A percentile compares a stretch with the other conserved stretches of the same genome.
These are phyloP conservation scores for Anthopleura sola DNA, from an alignment of 64 coral and sea anemone genomes.

Conservation along the genomic window DNA sequence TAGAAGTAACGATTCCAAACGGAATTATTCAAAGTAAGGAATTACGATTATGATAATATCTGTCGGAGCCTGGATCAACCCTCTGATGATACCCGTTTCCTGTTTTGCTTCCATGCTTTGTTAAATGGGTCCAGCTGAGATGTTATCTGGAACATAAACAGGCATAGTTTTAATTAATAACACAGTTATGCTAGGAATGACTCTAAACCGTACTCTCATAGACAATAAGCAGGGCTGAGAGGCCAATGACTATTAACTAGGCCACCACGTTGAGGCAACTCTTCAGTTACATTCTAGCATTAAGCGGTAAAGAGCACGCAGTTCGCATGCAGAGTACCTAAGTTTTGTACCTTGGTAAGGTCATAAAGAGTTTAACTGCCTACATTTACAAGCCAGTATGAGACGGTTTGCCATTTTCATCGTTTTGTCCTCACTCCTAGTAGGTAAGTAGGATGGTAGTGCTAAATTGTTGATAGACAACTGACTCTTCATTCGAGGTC, in stretches of 20 bases:
- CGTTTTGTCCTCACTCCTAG: not conserved
- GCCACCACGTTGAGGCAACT: not conserved
- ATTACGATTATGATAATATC: slow-evolving; percentile 16
- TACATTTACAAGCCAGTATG: not conserved
- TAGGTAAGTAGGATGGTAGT: not conserved
- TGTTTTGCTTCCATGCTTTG: not conserved
- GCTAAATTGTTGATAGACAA: not conserved
- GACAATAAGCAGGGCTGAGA: slow-evolving; percentile 11
- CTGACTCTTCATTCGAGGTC: not conserved
- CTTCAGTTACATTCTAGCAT: not conserved
- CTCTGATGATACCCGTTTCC: slow-evolving; percentile 7
- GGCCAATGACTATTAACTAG: not conserved
- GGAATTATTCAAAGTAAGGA: slow-evolving; percentile 8
- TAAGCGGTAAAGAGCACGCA: slow-evolving; percentile 8
- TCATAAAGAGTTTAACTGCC: not conserved
- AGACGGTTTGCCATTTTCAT: not conserved
- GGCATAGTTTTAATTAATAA: slow-evolving; percentile 11
- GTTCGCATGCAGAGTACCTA: not conserved
- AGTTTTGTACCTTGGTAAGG: not conserved
- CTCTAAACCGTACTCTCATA: not conserved
- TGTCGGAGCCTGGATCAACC: slow-evolving; percentile 9
- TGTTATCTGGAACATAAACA: slow-evolving; percentile 23
- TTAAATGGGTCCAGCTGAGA: slow-evolving; percentile 28
- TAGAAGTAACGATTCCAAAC: not conserved
- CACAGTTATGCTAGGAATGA: slow-evolving; percentile 16